These are phyloP conservation scores for Hylaeus anthracinus DNA, from an alignment of 1,140 invertebrate genomes.

Conservation along the genomic window DNA sequence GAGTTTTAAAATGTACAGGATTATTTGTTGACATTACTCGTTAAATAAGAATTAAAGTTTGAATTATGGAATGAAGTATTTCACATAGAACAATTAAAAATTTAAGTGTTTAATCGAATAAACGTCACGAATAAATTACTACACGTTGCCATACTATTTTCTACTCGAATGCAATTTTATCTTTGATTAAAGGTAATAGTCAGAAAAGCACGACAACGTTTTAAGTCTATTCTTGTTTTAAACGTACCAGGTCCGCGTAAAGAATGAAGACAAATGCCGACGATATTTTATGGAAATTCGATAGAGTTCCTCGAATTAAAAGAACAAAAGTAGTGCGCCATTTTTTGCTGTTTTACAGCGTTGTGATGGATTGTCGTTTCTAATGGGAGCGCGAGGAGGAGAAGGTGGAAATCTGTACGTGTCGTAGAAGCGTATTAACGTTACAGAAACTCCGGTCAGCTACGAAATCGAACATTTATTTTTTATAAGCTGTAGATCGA, in stretches of 20 bases:
- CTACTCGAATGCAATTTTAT: neutral
- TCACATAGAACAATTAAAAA: too few relatives aligned
- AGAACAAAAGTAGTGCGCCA: constrained; percentile 10
- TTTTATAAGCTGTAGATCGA: neutral
- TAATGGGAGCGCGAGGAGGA: neutral
- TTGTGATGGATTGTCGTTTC: constrained; percentile 27
- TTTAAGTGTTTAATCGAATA: too few relatives aligned
- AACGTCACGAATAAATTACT: too few relatives aligned
- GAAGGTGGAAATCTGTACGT: constrained; percentile 12
- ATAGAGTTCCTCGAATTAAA: constrained; percentile 40
- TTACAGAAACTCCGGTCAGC: neutral
- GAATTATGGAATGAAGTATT: too few relatives aligned
- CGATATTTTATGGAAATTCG: constrained; percentile 48
- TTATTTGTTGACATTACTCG: too few relatives aligned
- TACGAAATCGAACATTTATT: constrained; percentile 27
- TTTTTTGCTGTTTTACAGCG: constrained; percentile 21
- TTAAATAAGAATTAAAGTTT: too few relatives aligned
- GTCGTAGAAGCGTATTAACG: constrained; percentile 24
- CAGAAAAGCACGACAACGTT: neutral
- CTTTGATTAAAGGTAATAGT: constrained; percentile 22
- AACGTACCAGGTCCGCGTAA: neutral
- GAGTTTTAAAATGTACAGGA: too few relatives aligned
- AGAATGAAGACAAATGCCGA: constrained; percentile 38
- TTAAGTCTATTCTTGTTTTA: neutral
- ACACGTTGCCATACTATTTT: too few relatives aligned